Evolutionary conservation across 2,113 vertebrate genomes (phyloP), one percentile per base, ranked within the genome.

Genomic region (Sterrhoptilus dennistouni): DNA sequence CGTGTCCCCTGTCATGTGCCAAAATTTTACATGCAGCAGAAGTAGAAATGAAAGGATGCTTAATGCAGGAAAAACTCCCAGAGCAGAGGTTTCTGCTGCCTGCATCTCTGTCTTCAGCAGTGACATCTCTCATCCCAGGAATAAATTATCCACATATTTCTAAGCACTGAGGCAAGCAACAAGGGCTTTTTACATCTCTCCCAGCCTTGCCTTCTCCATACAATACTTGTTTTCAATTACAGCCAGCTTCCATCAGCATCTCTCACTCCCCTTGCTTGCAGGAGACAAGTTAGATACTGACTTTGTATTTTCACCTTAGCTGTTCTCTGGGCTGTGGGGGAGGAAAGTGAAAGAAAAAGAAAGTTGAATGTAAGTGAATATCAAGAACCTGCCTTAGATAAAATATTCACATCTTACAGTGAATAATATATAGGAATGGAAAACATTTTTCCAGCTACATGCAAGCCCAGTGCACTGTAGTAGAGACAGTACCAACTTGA

Each of bases 351-450:
- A 90, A 92, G 12, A 56, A 88, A 70, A 20, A 70, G 35, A 78
- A 93, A 77, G 40, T 17, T 17, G 40, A 69, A 42, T 65, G 6
- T 14, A 57, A 91, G 44, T 49, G 64, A 89, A 45, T 83, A 70
- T 70, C 89, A 91, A 69, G 78, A 90, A 94, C 27, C 24, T 69
- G 36, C 35, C 54, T 85, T 52, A 40, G 60, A 88, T 92, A 54
- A 83, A 94, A 81, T 77, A 96, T 81, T 93, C 71, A 90, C 4
- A 87, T 60, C n/a, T 79, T 68, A n/a, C 15, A 53, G n/a, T 76
- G 84, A 81, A 69, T 86, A 92, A 94, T 89, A 47, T 44, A 82
- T 33, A 18, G 81, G n/a, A 65, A 84, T 22, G 16, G 24, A 83
- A 96, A 94, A 76, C 0, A 0, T 65, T 92, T 84, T 84, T 40